Conservation (phyloP, 2,888 invertebrate species). For the Drosophila subquinaria region DNA sequence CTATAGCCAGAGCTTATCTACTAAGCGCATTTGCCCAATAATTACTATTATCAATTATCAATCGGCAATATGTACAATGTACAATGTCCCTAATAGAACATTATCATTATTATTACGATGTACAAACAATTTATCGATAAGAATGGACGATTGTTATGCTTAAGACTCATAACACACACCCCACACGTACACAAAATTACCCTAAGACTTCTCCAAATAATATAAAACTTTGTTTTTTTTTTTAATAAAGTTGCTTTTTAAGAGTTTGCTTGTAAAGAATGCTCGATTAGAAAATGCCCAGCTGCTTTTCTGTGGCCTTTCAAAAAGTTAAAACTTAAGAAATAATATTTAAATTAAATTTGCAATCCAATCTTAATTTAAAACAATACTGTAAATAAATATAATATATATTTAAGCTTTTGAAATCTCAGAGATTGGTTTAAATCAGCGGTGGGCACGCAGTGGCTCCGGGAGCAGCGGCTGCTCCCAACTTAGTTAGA, state of each 20-base stretch:
- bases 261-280: not conserved
- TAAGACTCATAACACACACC: conserved; percentile 9
- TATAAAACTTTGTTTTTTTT: not conserved
- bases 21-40: conserved; percentile 67
- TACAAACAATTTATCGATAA: conserved; percentile 43
- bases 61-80: conserved; percentile 49
- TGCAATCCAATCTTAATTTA: too few relatives aligned
- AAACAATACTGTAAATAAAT: too few relatives aligned
- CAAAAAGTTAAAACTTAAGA: too few relatives aligned
- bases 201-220: not conserved
- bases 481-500: too few relatives aligned
- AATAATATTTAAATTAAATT: too few relatives aligned
- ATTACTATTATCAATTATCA: conserved; percentile 62
- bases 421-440: too few relatives aligned
- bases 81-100: conserved; percentile 33
- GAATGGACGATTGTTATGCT: conserved; percentile 19
- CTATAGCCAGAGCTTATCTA: conserved; percentile 60
- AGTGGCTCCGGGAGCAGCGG: too few relatives aligned
- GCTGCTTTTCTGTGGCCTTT: not conserved
- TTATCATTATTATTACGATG: conserved; percentile 26
- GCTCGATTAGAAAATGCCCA: not conserved
- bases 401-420: too few relatives aligned
- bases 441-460: too few relatives aligned
- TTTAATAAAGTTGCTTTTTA: not conserved
- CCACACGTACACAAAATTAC: not conserved